Evolutionary conservation across 2,888 invertebrate species (phyloP), one percentile per base, ranked within the genome.

Genomic region (Tuberolachnus salignus): DNA sequence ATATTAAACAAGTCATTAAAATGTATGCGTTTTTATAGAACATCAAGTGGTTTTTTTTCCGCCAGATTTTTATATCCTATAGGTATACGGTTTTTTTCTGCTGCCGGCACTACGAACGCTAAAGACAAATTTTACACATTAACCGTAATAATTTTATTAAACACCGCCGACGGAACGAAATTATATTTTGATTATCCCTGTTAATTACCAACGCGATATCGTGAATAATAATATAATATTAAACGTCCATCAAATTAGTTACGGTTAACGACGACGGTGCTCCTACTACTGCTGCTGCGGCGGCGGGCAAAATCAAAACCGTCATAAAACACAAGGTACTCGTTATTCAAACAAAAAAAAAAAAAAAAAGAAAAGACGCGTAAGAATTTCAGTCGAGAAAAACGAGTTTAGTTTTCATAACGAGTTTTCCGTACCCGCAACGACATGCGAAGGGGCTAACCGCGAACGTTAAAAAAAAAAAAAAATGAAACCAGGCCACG

Each of bases 401-500:
- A 51, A 61, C 21, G 9, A 51, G 49, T 61, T 51, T 49, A 16
- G 49, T 49, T 61, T 51, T 51, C 61, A 51, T 51, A 51, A 72
- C 72, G 21, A 34, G 61, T 61, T 72, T 71, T 72, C 21, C 26
- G 11, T 11, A 46, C 13, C 19, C 53, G 10, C 13, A 1, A 16
- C 21, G 13, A 23, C 42, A 53, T 21, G 51, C 44, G 11, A 23
- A 44, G n/a, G 14, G n/a, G 19, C 8, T 26, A 44, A 57, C 21
- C 16, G 16, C 46, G 13, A 34, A 42, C n/a, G 34, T 10, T 34
- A 51, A 10, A 63, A 19, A 63, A 73, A 6, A 53, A 73, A 51
- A 10, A 63, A 19, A 63, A 73, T 8, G 63, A 73, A 70, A 73
- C 23, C 73, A 14, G 73, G 73, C 63, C 53, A 73, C 23, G 51